Base-by-base conservation (phyloP, 30 jellyfish, hydroid and myxozoan species). In the Aurelia aurita complex sp. Pacific region DNA sequence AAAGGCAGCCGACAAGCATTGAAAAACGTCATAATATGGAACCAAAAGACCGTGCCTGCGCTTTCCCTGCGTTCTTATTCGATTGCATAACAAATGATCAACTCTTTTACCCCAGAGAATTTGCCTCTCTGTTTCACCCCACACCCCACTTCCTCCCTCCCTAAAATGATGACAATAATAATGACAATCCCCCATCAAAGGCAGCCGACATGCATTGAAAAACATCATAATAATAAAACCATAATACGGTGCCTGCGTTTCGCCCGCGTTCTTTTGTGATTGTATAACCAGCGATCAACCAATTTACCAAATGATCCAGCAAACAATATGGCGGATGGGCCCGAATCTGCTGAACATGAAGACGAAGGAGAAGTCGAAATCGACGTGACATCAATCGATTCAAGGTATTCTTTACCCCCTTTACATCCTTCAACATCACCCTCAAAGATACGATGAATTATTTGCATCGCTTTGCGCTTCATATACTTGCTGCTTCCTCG, bases 251-350 rank as follows among this genome's bases (percentile, higher is more conserved):
- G 74, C 32, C 73, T 54, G 85, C 85, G 85, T 55, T 51, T 34
- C 12, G 51, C 85, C 74, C 85, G 73, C 85, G 85, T 57, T 75
- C 85, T 34, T 75, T 75, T 75, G 85, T 75, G 85, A 79, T 79
- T 50, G 73, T 34, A 79, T 79, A 79, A 79, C 80, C 78, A 46
- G 72, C 73, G 89, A 79, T 79, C 89, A 65, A 79, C 80, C 89
- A 79, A 79, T 79, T 79, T 79, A 83, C 85, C 92, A 83, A 83
- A 69, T 83, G 85, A 69, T 72, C 92, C 92, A 72, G 86, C 92
- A 69, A 67, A 72, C 92, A 83, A 83, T 36, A 83, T 83, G 92
- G 92, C 92, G 92, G 92, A 83, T 70, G 92, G 73, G 83, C 85
- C 84, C 85, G 92, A 72, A 61, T 73, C 92, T 60, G 80, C 85